Evolutionary conservation across 2,113 vertebrate genomes (phyloP), one percentile per base, ranked within the genome.

Genomic region (Chionodraco myersi): DNA sequence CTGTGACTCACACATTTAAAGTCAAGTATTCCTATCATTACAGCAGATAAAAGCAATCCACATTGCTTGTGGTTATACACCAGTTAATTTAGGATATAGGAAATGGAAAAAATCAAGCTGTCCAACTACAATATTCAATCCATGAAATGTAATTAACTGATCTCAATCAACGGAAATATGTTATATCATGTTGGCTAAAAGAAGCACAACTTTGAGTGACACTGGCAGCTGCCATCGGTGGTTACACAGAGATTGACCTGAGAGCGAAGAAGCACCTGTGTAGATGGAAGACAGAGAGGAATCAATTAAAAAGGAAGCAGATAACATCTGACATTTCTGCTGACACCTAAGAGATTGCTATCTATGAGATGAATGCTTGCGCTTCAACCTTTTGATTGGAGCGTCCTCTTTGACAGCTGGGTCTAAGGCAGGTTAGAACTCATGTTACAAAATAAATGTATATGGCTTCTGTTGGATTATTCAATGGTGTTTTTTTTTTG

Each of bases 281-380:
- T 16, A 51, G 80, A 75, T 68, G 21, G 54, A 71, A 73, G 73
- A 54, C 61, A 14, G 36, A 66, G 75, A 77, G 70, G 80, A 92
- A 87, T 91, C 85, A 90, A 89, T 92, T 87, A 84, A 86, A 84
- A 82, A 58, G 70, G 73, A 88, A 64, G 62, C 63, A 73, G 90
- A 92, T 91, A 88, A 85, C 61, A 41, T 77, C 73, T 82, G 83
- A 83, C 82, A 87, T 90, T 84, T 88, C 80, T 79, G 80, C 83
- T 76, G 75, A 86, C 51, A 47, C 73, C 61, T 64, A 70, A 75
- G 60, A 75, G 86, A 91, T 90, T 60, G 70, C 70, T 89, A 88
- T 93, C 91, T 79, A 0, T 41, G 26, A 90, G 82, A 89, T 67
- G 83, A 89, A 83, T 75, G 75, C 74, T 84, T 56, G 73, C 84